These are phyloP conservation scores for Meteorus cinctellus DNA, from an alignment of 2,888 invertebrate genomes.

Conservation along the genomic window DNA sequence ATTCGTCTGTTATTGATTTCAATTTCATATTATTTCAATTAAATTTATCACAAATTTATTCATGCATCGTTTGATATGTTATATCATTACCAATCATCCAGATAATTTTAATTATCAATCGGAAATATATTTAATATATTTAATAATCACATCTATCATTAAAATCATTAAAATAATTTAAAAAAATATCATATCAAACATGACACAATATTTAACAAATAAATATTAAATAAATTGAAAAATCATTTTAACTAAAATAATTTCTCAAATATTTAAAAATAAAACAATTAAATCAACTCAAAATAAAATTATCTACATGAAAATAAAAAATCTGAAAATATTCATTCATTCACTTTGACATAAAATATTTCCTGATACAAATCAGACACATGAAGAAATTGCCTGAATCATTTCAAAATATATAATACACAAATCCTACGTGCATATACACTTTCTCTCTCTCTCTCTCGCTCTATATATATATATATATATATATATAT, in stretches of 20 bases:
- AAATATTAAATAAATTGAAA: too few species aligned
- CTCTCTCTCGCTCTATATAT: too few species aligned
- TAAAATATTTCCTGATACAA: constrained; percentile 3
- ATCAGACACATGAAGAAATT: constrained; percentile 9
- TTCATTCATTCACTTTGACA: neutral
- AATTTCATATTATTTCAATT: too few species aligned
- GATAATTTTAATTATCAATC: too few species aligned
- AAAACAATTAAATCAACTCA: too few species aligned
- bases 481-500: neutral
- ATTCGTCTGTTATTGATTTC: too few species aligned
- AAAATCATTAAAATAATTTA: neutral
- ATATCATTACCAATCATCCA: too few species aligned
- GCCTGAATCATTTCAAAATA: neutral
- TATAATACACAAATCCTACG: neutral
- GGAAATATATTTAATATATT: too few species aligned
- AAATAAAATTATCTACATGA: neutral
- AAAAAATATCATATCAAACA: neutral
- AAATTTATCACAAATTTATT: too few species aligned
- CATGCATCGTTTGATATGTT: too few species aligned
- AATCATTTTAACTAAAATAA: too few species aligned
- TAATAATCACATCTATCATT: neutral
- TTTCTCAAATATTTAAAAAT: too few species aligned
- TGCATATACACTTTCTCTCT: neutral
- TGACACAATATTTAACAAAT: neutral
- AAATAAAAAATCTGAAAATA: neutral